phyloP scores from a whole-genome alignment of 2,888 invertebrate species.

The Torymus auratus region DNA sequence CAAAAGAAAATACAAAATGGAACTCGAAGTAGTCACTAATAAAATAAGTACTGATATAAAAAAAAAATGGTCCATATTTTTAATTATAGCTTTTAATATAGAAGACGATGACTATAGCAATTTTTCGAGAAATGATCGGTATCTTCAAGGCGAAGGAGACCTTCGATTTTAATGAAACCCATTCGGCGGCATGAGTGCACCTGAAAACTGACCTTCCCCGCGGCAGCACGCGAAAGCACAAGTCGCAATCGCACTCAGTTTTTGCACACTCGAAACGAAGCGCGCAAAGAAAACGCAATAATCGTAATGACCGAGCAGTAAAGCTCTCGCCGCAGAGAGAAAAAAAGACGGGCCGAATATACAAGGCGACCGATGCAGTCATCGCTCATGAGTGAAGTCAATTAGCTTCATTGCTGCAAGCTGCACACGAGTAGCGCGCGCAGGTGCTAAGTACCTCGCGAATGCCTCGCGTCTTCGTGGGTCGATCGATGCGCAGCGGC shows the following conservation, averaged over 20 bases:
- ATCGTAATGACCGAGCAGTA: no score
- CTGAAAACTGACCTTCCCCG: neutral
- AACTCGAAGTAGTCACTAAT: neutral
- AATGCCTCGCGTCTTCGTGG: neutral
- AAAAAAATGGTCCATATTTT: no score
- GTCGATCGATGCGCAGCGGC: no score
- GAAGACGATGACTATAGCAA: no score
- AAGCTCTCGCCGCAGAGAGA: no score
- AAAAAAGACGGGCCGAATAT: neutral
- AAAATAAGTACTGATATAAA: no score
- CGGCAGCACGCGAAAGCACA: neutral
- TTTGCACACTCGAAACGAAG: neutral
- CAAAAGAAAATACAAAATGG: neutral
- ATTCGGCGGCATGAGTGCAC: neutral
- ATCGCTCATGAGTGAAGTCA: constrained; percentile 7
- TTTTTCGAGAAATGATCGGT: no score
- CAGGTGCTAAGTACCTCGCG: constrained; percentile 30
- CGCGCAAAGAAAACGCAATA: neutral
- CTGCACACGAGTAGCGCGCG: neutral
- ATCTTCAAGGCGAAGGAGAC: no score
- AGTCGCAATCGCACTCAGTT: neutral
- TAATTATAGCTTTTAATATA: no score
- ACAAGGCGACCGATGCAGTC: constrained; percentile 23
- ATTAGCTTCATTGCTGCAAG: constrained; percentile 4
- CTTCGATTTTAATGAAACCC: no score